phyloP scores from a whole-genome alignment of 2,888 invertebrate species.

The Spodoptera picta region DNA sequence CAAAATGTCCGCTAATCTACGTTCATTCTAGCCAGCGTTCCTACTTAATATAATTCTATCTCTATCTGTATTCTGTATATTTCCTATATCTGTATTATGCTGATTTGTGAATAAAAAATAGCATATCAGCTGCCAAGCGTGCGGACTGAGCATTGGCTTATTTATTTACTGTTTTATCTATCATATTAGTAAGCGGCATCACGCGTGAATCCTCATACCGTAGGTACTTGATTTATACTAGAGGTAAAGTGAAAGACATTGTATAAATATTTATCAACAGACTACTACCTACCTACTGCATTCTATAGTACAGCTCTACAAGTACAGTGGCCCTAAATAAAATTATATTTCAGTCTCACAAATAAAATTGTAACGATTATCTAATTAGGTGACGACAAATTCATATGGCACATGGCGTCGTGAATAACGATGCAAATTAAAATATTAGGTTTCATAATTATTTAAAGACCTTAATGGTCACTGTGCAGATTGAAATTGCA shows the following conservation, averaged over 20 bases:
- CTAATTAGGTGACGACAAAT: conserved; percentile 28
- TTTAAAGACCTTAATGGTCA: conserved; percentile 45
- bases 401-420: conserved; percentile 12
- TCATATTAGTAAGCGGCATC: neutral
- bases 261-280: conserved; percentile 6
- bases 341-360: conserved; percentile 6
- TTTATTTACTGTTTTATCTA: conserved; percentile 25
- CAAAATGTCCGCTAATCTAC: neutral
- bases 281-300: conserved; percentile 4
- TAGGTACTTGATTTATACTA: neutral
- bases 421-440: conserved; percentile 36
- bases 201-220: neutral
- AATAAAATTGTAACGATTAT: conserved; percentile 23
- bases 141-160: conserved; percentile 3
- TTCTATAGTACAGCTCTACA: conserved; percentile 11
- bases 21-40: neutral
- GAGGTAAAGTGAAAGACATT: neutral
- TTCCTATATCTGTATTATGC: conserved; percentile 1
- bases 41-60: conserved; percentile 10
- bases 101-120: conserved; percentile 11
- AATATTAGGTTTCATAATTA: conserved; percentile 45
- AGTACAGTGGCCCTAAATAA: conserved; percentile 4
- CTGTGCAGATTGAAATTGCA: conserved; percentile 45
- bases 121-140: conserved; percentile 4
- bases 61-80: conserved; percentile 16